A percentile compares a stretch with the other conserved stretches of the same genome.
phyloP scores from a whole-genome alignment of 1,140 invertebrate genomes.

The Anastatus disparis region DNA sequence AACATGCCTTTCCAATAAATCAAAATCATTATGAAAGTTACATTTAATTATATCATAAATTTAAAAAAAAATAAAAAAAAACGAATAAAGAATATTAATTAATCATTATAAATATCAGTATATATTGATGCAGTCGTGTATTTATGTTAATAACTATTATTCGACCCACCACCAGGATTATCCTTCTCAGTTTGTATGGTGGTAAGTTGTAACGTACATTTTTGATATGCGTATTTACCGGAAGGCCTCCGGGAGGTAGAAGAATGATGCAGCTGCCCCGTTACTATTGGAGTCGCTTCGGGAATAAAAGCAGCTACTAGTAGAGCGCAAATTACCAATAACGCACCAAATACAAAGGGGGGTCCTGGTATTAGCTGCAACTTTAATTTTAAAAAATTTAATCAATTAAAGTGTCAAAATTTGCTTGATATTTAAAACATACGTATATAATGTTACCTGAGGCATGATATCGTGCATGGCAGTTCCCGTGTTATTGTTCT shows the following conservation, averaged over 20 bases:
- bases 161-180: conserved; percentile 63
- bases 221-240: conserved; percentile 69
- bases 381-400: neutral
- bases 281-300: conserved; percentile 70
- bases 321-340: conserved; percentile 95
- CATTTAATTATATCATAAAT: too few relatives aligned
- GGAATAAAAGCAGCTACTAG: conserved; percentile 93
- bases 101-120: neutral
- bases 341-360: conserved; percentile 98
- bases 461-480: conserved; percentile 68
- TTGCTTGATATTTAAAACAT: too few relatives aligned
- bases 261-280: conserved; percentile 63
- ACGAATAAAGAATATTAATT: too few relatives aligned
- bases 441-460: conserved; percentile 62
- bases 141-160: conserved; percentile 40
- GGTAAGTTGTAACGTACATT: conserved; percentile 67
- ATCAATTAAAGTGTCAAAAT: too few relatives aligned
- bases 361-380: conserved; percentile 93
- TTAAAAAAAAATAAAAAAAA: too few relatives aligned
- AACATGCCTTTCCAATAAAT: too few relatives aligned
- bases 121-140: neutral
- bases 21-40: too few relatives aligned
- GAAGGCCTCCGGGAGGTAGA: conserved; percentile 66
- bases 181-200: conserved; percentile 61
- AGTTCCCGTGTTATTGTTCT: conserved; percentile 64